Evolutionary conservation across 2,888 invertebrate species (phyloP), one percentile per base, ranked within the genome.

Genomic region (Scrobipalpa costella): DNA sequence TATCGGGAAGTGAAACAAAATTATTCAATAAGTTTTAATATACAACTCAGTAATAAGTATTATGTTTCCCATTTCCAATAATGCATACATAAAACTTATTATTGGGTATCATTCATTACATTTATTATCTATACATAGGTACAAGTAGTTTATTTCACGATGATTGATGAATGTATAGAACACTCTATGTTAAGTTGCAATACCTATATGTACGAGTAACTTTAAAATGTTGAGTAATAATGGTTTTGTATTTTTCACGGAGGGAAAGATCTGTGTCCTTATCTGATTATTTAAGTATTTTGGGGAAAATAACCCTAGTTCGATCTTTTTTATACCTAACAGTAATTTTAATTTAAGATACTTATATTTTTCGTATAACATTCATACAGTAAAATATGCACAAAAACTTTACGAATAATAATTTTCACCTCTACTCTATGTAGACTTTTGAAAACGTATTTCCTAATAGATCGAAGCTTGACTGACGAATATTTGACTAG

Each of bases 381-480:
- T 33, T 17, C n/a, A 15, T 55, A 55, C 13, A 52, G 27, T 27
- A 33, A 34, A 55, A 55, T 34, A 7, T 55, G 55, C 50, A 52
- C 50, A 52, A 52, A 21, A 5, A 44, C 44, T n/a, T 44, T 44
- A 44, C 44, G 15, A n/a, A 44, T 15, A 44, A 44, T 44, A n/a
- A n/a, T 44, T 7, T 7, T 44, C 44, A n/a, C 6, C 7, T 44
- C 44, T 44, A 15, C 40, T 15, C 6, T 3, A 44, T n/a, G 44
- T 44, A 44, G 44, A 60, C 49, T 47, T 49, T 15, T 49, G 49
- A 3, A 7, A 19, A 38, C 11, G 68, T 67, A 71, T 73, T 76
- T 76, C 59, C 34, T 44, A 21, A 52, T 15, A 80, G 72, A 71
- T 74, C 70, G 71, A 34, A 49, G 78, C 79, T 79, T 78, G 80